A percentile compares a stretch with the other conserved stretches of the same genome.
Conservation (phyloP, 2,113 vertebrate species). For the Rhombomys opimus region DNA sequence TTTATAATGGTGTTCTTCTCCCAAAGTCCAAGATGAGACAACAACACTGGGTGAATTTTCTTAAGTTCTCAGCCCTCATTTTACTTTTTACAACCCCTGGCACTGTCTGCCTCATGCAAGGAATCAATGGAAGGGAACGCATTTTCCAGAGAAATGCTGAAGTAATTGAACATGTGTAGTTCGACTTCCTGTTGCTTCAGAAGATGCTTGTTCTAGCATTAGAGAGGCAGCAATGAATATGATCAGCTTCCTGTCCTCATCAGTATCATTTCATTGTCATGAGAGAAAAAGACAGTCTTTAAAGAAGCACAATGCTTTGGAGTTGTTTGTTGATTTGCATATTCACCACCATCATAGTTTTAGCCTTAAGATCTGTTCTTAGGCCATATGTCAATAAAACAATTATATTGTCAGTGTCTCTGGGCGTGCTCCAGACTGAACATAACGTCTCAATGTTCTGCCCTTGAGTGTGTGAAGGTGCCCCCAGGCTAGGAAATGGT, state of each 20-base stretch:
- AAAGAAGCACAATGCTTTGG: neutral
- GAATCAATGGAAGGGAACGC: neutral
- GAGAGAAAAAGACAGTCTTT: neutral
- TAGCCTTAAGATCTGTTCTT: conserved; percentile 44
- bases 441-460: conserved; percentile 48
- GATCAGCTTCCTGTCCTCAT: neutral
- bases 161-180: neutral
- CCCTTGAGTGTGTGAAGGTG: neutral
- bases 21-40: neutral
- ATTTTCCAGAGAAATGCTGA: neutral
- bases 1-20: neutral
- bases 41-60: neutral
- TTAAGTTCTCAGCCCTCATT: neutral
- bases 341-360: neutral
- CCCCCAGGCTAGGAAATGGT: neutral
- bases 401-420: conserved; percentile 17
- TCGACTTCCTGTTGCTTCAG: neutral
- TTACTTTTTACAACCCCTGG: conserved; percentile 11
- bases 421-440: conserved; percentile 44
- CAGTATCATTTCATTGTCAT: conserved; percentile 29
- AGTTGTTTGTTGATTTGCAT: conserved; percentile 38
- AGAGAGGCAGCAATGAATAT: neutral
- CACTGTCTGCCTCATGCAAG: neutral
- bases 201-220: neutral
- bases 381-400: conserved; percentile 23